Evolutionary conservation across 1,140 invertebrate genomes (phyloP).

Genomic region (Drosophila lowei): DNA sequence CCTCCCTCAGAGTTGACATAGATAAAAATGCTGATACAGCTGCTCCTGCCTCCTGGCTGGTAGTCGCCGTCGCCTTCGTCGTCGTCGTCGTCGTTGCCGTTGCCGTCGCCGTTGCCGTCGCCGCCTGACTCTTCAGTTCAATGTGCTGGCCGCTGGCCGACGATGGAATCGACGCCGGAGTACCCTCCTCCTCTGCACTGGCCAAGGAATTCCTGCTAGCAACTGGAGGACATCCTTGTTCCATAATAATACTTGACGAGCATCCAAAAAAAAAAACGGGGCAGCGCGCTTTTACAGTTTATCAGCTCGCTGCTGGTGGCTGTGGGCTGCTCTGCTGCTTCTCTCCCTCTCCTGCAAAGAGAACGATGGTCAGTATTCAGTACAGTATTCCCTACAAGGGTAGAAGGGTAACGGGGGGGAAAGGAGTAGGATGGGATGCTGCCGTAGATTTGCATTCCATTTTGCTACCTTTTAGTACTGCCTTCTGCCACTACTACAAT

Average conservation of each 20-base stretch:
- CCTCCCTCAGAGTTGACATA: slow-evolving; percentile 77
- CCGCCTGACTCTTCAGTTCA: neutral
- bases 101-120: neutral
- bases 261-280: slow-evolving; percentile 30
- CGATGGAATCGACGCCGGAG: slow-evolving; percentile 18
- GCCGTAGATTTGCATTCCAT: too few relatives aligned
- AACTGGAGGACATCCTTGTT: slow-evolving; percentile 72
- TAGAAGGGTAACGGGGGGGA: too few relatives aligned
- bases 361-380: too few relatives aligned
- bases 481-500: too few relatives aligned
- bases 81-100: neutral
- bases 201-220: slow-evolving; percentile 54
- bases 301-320: neutral
- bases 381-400: too few relatives aligned
- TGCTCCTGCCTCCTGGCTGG: slow-evolving; percentile 46
- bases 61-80: slow-evolving; percentile 36
- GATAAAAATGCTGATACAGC: slow-evolving; percentile 48
- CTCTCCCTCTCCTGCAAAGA: slow-evolving; percentile 41
- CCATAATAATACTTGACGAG: slow-evolving; percentile 72
- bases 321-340: too few relatives aligned
- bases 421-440: neutral
- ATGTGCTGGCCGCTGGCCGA: slow-evolving; percentile 21
- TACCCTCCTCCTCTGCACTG: slow-evolving; percentile 52
- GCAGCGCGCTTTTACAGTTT: slow-evolving; percentile 22
- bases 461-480: too few relatives aligned